Evolutionary conservation across 1,140 invertebrate genomes (phyloP).

Genomic region (silkworm (Bombyx mori)): DNA sequence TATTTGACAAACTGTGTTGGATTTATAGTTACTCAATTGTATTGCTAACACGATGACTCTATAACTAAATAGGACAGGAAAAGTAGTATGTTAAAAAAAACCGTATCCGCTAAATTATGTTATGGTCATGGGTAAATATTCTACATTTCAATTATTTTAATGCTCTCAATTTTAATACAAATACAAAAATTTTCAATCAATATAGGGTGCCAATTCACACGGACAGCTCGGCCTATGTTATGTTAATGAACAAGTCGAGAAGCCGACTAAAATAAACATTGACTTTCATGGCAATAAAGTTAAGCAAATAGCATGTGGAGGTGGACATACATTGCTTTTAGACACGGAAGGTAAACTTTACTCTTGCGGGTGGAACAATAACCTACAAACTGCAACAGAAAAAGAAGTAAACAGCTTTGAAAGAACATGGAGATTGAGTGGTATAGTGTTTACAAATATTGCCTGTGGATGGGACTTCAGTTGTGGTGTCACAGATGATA

Average conservation of each 20-base stretch:
- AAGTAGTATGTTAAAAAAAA: not conserved
- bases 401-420: constrained; percentile 70
- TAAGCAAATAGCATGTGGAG: constrained; percentile 79
- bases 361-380: constrained; percentile 90
- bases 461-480: constrained; percentile 83
- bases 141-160: not conserved
- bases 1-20: too few relatives aligned
- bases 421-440: constrained; percentile 70
- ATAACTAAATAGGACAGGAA: not conserved
- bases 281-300: constrained; percentile 63
- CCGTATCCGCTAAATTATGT: constrained; percentile 3
- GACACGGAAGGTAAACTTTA: constrained; percentile 79
- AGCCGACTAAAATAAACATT: constrained; percentile 73
- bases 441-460: constrained; percentile 73
- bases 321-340: constrained; percentile 81
- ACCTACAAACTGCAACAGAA: constrained; percentile 80
- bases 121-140: constrained; percentile 41
- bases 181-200: constrained; percentile 12
- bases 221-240: constrained; percentile 82
- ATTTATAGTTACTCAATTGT: too few relatives aligned
- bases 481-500: constrained; percentile 75
- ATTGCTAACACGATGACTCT: not conserved
- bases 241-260: constrained; percentile 77
- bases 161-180: constrained; percentile 3
- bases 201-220: constrained; percentile 88